These are phyloP conservation scores for Discoglossus pictus DNA, from an alignment of 2,797 vertebrate genomes.

Conservation along the genomic window DNA sequence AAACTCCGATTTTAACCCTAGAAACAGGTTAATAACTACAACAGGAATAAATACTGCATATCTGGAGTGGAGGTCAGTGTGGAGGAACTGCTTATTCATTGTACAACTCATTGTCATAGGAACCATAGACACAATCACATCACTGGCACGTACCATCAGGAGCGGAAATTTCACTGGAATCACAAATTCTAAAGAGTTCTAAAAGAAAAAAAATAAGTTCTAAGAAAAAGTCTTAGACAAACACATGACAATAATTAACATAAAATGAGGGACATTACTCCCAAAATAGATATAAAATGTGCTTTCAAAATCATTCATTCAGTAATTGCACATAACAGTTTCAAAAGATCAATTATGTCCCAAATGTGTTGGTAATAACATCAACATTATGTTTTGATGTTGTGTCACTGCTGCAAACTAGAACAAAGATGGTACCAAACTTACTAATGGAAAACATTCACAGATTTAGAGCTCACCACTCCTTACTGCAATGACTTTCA, in stretches of 20 bases:
- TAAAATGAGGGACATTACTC: slow-evolving; percentile 20
- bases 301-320: too few species aligned
- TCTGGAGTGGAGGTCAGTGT: too few species aligned
- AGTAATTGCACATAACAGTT: too few species aligned
- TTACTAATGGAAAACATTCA: too few species aligned
- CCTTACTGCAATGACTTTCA: too few species aligned
- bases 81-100: slow-evolving; percentile 13
- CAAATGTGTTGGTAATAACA: too few species aligned
- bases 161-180: slow-evolving; percentile 40
- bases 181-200: slow-evolving; percentile 2
- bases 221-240: slow-evolving; percentile 24
- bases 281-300: slow-evolving; percentile 23
- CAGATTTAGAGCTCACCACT: too few species aligned
- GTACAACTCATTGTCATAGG: slow-evolving; percentile 28
- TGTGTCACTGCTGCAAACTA: too few species aligned
- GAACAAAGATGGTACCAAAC: too few species aligned
- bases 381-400: too few species aligned
- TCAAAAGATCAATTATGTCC: too few species aligned
- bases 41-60: slow-evolving; percentile 17
- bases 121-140: slow-evolving; percentile 12
- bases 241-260: slow-evolving; percentile 23
- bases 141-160: slow-evolving; percentile 19
- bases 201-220: slow-evolving; percentile 18
- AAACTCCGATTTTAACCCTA: slow-evolving; percentile 18
- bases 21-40: not conserved